These are phyloP conservation scores for Rhabditoides inermis DNA, from an alignment of 2,888 invertebrate genomes.

Conservation along the genomic window DNA sequence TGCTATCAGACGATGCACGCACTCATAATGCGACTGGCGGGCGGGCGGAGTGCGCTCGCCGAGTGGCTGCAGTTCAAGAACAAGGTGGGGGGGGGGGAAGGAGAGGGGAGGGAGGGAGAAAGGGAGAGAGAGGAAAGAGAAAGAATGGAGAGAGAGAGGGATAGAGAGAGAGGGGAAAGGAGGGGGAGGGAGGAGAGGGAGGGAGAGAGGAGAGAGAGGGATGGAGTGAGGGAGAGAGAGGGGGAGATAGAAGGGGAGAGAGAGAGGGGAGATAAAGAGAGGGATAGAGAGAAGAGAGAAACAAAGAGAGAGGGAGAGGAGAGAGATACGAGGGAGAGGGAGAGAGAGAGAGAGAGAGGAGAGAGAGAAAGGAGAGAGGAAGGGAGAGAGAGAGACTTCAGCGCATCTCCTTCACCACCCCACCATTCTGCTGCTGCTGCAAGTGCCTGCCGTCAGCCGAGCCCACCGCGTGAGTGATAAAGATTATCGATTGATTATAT, in stretches of 20 bases:
- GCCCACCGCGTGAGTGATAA: conserved; percentile 11
- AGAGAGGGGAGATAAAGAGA: neutral
- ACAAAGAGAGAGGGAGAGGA: neutral
- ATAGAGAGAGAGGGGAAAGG: no score
- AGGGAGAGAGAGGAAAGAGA: no score
- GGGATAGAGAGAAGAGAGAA: neutral
- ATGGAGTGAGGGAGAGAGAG: no score
- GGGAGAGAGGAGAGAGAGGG: neutral
- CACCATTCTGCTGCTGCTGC: conserved; percentile 14
- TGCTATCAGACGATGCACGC: no score
- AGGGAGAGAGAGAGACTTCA: conserved; percentile 5
- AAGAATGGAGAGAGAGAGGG: no score
- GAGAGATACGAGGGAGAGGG: neutral
- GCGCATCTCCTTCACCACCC: conserved; percentile 8
- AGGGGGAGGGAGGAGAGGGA: neutral
- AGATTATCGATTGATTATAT: no score
- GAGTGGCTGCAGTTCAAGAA: no score
- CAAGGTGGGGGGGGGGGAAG: no score
- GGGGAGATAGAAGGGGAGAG: neutral
- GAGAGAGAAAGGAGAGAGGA: neutral
- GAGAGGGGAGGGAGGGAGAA: neutral
- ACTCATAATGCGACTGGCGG: no score
- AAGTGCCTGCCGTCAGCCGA: conserved; percentile 10
- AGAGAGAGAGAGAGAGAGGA: neutral
- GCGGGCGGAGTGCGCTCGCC: no score